Evolutionary conservation across 2,113 vertebrate species (phyloP).

Genomic region (Elgaria multicarinata): DNA sequence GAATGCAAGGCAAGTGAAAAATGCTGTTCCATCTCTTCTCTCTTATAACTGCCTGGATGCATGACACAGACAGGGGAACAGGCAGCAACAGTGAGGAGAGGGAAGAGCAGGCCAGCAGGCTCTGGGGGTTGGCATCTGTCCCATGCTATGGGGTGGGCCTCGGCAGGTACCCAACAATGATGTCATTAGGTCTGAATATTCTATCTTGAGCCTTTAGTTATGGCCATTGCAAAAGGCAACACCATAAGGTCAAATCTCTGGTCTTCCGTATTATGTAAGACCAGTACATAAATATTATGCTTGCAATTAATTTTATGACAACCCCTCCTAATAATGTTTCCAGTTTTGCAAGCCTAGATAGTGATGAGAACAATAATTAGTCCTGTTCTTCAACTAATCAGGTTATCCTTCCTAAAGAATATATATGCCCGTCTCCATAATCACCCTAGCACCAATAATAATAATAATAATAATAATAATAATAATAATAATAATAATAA

Average conservation of each 20-base stretch:
- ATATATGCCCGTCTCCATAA: conserved; percentile 2
- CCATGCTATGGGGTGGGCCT: background rate
- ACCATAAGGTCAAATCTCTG: background rate
- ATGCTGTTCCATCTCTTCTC: background rate
- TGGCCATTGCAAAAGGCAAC: conserved; percentile 23
- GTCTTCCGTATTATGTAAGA: conserved; percentile 33
- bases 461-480: too few relatives aligned
- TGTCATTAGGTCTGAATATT: background rate
- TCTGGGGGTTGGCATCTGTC: background rate
- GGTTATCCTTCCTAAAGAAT: conserved; percentile 20
- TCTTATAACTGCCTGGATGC: background rate
- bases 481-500: too few relatives aligned
- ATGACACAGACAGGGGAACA: background rate
- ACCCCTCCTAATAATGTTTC: conserved; percentile 23
- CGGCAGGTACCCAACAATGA: background rate
- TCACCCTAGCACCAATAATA: background rate
- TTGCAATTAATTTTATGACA: conserved; percentile 57
- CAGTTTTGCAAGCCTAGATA: conserved; percentile 27
- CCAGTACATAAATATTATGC: conserved; percentile 25
- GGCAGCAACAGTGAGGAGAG: background rate
- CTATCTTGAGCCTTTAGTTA: conserved; percentile 24
- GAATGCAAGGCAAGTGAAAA: background rate
- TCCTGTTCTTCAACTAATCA: conserved; percentile 34
- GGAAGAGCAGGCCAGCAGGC: background rate
- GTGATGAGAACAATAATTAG: too few relatives aligned